Percentiles rank a stretch among this genome's conserved stretches.
Conservation (phyloP, 64 coral and sea anemone genomes). For the Montipora efflorescens region DNA sequence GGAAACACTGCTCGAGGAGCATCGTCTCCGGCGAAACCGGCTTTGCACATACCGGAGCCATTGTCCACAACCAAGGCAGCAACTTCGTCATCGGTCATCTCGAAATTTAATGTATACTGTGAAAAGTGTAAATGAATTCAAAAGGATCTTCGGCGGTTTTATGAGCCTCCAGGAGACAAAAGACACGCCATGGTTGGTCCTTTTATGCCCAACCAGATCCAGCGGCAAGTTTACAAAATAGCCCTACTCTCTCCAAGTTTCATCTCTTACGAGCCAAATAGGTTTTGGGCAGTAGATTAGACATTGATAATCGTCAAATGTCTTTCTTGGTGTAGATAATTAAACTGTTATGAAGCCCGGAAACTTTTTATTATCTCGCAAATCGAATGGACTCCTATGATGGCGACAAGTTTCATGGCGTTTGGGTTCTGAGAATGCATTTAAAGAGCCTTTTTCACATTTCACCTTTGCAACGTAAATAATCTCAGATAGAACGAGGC, state of each 20-base stretch:
- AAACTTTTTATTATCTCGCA: too few species aligned
- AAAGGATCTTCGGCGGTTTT: neutral
- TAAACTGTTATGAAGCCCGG: too few species aligned
- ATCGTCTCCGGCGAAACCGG: conserved; percentile 94
- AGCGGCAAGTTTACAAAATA: neutral
- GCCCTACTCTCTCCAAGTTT: neutral
- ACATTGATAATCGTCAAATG: too few species aligned
- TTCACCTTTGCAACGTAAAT: neutral
- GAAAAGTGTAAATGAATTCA: neutral
- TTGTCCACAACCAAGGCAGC: conserved; percentile 88
- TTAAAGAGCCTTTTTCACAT: neutral
- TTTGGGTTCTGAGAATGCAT: neutral
- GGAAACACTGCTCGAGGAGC: conserved; percentile 94
- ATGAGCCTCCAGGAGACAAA: neutral
- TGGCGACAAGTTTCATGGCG: too few species aligned
- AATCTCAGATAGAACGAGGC: neutral
- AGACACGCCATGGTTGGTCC: neutral
- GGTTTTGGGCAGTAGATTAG: too few species aligned
- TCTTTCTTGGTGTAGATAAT: too few species aligned
- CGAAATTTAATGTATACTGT: neutral
- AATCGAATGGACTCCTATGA: too few species aligned
- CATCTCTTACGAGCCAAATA: neutral
- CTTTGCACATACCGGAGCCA: conserved; percentile 98
- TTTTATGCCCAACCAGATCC: neutral
- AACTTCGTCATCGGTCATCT: conserved; percentile 73